A percentile compares a stretch with the other conserved stretches of the same genome.
phyloP scores from a whole-genome alignment of 2,797 vertebrate species.

The Liasis olivaceus region DNA sequence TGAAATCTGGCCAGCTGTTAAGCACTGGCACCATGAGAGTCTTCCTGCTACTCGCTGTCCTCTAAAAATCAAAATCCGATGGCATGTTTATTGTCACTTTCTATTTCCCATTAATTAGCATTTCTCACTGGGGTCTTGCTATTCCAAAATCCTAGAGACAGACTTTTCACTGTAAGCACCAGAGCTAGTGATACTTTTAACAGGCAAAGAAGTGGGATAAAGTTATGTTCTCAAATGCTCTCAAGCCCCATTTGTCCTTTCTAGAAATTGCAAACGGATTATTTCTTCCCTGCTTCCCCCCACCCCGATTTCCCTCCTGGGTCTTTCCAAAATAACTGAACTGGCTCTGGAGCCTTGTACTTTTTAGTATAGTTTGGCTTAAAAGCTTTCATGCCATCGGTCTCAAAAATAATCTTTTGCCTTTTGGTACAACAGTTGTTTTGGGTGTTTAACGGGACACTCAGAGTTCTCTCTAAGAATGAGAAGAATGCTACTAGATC shows the following conservation, averaged over 20 bases:
- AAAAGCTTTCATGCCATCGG: not conserved
- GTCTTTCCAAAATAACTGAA: slow-evolving; percentile 49
- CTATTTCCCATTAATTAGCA: not conserved
- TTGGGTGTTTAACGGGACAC: not conserved
- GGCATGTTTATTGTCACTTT: not conserved
- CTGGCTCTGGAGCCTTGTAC: slow-evolving; percentile 39
- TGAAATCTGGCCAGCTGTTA: slow-evolving; percentile 23
- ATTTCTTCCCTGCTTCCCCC: not conserved
- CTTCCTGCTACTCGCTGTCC: not conserved
- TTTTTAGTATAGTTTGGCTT: slow-evolving; percentile 2
- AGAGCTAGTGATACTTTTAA: not conserved
- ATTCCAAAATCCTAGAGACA: not conserved
- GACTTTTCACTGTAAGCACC: not conserved
- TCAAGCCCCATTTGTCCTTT: slow-evolving; percentile 10
- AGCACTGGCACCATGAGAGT: not conserved
- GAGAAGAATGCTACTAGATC: not conserved
- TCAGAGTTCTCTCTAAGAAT: not conserved
- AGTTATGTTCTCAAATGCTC: slow-evolving; percentile 31
- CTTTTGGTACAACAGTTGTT: not conserved
- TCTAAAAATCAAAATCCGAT: not conserved
- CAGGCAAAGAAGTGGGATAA: slow-evolving; percentile 23
- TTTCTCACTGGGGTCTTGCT: not conserved
- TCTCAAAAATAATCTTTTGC: not conserved
- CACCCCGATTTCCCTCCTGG: slow-evolving; percentile 33
- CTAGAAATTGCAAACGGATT: slow-evolving; percentile 39